Evolutionary conservation across 2,888 invertebrate species (phyloP).

Genomic region (Caenorhabditis becei): DNA sequence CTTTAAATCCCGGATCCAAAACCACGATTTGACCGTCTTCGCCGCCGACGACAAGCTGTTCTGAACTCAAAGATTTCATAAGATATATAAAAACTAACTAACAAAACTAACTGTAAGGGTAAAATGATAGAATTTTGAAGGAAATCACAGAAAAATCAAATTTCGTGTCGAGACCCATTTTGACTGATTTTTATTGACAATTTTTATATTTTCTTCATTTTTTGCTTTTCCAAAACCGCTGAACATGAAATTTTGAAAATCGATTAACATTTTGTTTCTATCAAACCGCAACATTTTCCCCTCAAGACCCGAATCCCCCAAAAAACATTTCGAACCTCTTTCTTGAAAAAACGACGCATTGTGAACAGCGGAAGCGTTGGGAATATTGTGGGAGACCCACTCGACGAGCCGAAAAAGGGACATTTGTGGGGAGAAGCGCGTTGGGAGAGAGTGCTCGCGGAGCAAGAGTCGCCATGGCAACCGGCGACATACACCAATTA

Average conservation of each 20-base stretch:
- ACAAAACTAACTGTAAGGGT: too few species aligned
- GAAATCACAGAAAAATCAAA: too few species aligned
- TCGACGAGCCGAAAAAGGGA: conserved; percentile 59
- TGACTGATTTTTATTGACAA: too few species aligned
- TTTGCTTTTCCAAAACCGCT: too few species aligned
- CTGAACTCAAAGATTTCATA: conserved; percentile 30
- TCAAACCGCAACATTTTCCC: too few species aligned
- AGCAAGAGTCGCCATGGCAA: conserved; percentile 6
- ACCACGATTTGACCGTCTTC: conserved; percentile 65
- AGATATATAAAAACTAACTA: too few species aligned
- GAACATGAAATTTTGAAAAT: neutral
- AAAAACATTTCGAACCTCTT: conserved; percentile 35
- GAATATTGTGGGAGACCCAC: conserved; percentile 55
- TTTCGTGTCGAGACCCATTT: too few species aligned
- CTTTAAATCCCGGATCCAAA: conserved; percentile 56
- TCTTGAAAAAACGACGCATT: conserved; percentile 43
- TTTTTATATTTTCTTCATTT: too few species aligned
- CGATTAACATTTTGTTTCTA: too few species aligned
- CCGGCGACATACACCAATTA: neutral
- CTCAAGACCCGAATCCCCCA: too few species aligned
- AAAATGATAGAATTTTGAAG: too few species aligned
- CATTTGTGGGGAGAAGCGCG: conserved; percentile 29
- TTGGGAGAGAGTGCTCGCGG: neutral
- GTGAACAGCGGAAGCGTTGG: conserved; percentile 17
- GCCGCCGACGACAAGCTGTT: conserved; percentile 62